phyloP scores from a whole-genome alignment of 1,140 invertebrate genomes.

The Hycleus cichorii region DNA sequence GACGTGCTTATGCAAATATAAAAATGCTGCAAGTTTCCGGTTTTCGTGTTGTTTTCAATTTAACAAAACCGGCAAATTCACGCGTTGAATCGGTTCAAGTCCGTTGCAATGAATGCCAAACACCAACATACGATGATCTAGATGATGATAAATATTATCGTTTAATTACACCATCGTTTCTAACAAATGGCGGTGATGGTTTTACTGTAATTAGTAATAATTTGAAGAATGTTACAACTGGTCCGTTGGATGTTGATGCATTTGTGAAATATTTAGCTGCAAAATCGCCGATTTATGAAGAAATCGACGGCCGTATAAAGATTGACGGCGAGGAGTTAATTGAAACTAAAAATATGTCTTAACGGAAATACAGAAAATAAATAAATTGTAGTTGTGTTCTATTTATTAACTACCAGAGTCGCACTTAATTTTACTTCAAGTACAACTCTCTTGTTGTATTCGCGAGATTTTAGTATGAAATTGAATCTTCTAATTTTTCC shows the following conservation, averaged over 20 bases:
- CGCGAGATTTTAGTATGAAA: too few species aligned
- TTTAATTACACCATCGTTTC: constrained; percentile 53
- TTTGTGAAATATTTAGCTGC: constrained; percentile 37
- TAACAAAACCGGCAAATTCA: constrained; percentile 45
- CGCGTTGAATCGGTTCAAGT: constrained; percentile 50
- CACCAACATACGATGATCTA: constrained; percentile 54
- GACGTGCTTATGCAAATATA: constrained; percentile 42
- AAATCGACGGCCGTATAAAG: constrained; percentile 38
- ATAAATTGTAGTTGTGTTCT: too few species aligned
- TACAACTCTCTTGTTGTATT: too few species aligned
- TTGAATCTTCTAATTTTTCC: too few species aligned
- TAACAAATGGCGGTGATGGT: constrained; percentile 60
- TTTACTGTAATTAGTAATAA: constrained; percentile 38
- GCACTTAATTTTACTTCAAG: too few species aligned
- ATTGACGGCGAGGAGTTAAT: constrained; percentile 4
- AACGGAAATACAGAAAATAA: too few species aligned
- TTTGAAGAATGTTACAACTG: constrained; percentile 25
- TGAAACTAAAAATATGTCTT: too few species aligned
- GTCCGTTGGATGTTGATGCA: constrained; percentile 27
- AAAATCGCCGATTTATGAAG: constrained; percentile 36
- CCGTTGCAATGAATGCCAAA: constrained; percentile 56
- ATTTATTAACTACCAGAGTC: too few species aligned
- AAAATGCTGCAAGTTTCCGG: constrained; percentile 45
- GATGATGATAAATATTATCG: constrained; percentile 49
- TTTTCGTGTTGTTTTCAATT: constrained; percentile 47